Conservation (phyloP, 92 coral and sea anemone species). For the Palythoa heliodiscus region DNA sequence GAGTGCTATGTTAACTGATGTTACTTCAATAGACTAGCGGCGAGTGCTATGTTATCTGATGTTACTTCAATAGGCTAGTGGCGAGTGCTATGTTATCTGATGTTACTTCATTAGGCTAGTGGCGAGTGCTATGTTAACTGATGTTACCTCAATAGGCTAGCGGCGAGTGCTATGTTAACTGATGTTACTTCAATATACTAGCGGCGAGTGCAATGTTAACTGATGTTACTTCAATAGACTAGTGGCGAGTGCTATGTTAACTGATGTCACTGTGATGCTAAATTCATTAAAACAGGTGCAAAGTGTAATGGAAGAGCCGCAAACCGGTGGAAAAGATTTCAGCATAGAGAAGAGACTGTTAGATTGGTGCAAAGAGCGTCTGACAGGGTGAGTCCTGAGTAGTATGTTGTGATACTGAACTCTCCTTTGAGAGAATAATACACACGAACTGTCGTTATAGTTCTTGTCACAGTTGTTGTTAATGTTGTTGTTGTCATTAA, state of each 20-base stretch:
- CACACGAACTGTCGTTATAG: background rate
- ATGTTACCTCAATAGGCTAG: too few relatives aligned
- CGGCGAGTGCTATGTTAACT: too few relatives aligned
- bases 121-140: background rate
- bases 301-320: conserved; percentile 78
- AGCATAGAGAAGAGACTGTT: conserved; percentile 77
- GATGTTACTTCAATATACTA: too few relatives aligned
- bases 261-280: too few relatives aligned
- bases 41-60: too few relatives aligned
- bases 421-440: background rate
- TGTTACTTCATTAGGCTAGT: too few relatives aligned
- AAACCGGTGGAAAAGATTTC: conserved; percentile 62
- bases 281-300: conserved; percentile 59
- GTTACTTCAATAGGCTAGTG: too few relatives aligned
- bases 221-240: too few relatives aligned
- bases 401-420: background rate
- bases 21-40: too few relatives aligned
- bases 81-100: background rate
- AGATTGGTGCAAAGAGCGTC: conserved; percentile 88
- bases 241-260: background rate
- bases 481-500: background rate
- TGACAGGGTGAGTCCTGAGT: conserved; percentile 61
- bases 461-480: too few relatives aligned
- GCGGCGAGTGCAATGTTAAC: background rate
- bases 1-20: background rate